Conservation (phyloP, 2,797 vertebrate species). For the Sebastes steindachneri region DNA sequence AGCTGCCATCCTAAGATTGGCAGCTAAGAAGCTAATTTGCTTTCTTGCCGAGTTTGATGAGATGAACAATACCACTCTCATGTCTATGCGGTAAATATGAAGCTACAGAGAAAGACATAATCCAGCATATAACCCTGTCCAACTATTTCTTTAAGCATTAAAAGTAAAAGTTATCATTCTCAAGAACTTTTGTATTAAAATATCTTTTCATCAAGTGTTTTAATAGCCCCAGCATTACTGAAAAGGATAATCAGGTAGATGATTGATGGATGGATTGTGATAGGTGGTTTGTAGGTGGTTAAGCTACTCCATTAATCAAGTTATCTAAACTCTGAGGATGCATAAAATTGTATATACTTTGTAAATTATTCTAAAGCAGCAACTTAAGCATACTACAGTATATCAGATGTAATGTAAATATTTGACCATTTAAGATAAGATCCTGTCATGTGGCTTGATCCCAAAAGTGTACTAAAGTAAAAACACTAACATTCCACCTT, state of each 20-base stretch:
- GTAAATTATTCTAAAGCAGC: not conserved
- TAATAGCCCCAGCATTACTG: not conserved
- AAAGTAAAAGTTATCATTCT: not conserved
- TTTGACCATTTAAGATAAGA: not conserved
- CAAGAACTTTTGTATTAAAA: not conserved
- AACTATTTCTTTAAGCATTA: not conserved
- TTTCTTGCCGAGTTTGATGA: not conserved
- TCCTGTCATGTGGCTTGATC: not conserved
- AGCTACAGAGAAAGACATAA: not conserved
- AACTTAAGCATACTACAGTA: too few relatives aligned
- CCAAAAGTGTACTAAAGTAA: not conserved
- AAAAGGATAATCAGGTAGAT: not conserved
- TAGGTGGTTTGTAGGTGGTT: not conserved
- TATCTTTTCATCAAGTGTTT: not conserved
- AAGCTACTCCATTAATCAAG: not conserved
- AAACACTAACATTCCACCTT: not conserved
- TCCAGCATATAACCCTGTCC: not conserved
- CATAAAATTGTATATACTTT: not conserved
- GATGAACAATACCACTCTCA: not conserved
- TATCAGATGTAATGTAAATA: not conserved
- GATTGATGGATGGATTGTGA: not conserved
- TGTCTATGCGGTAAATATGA: not conserved
- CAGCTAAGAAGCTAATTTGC: not conserved
- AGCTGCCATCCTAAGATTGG: too few relatives aligned
- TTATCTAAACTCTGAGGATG: not conserved